Base-by-base conservation (phyloP, 2,113 vertebrate species). In the Percopsis transmontana region DNA sequence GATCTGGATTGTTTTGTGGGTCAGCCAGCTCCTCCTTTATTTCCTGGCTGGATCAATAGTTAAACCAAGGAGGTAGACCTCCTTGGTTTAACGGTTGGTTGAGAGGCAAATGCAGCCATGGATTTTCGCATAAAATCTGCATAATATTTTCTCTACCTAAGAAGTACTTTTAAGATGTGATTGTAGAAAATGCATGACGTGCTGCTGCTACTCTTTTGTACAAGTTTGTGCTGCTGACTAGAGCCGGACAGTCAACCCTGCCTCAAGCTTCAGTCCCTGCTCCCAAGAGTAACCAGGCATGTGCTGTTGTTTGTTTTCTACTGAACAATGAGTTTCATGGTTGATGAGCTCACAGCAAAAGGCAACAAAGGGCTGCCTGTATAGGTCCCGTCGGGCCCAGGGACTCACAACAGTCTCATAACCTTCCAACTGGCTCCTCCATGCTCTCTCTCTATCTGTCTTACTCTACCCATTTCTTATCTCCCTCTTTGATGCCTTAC, bases 261-360 rank as follows among this genome's bases (percentile, higher is more conserved):
- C 77, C 61, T 67, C 33, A 13, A 56, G 60, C 47, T 62, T 41
- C 33, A 33, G 60, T 45, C 55, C 16, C 62, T 40, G 50, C 66
- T 85, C 73, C 79, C 41, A 18, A 62, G 41, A 72, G 69, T 53
- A 68, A 40, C 62, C 44, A 12, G 68, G 66, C 68, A 27, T 75
- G 78, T 78, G 68, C 47, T 62, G 62, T 76, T 82, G 84, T 83
- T 90, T 90, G 85, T 88, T 77, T 72, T 84, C 68, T 10, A 66
- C 66, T 13, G 63, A 87, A 89, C 87, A 89, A 89, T 86, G 82
- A 84, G 68, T 62, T 74, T 84, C 80, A 79, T 70, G 68, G 78
- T 85, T 68, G 82, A 83, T 89, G 87, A 89, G 82, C 85, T 88
- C 85, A 87, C 76, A 66, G 65, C 11, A 50, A 73, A 75, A 65